A percentile compares a stretch with the other conserved stretches of the same genome.
Evolutionary conservation across 2,797 vertebrate species (phyloP).

Genomic region (Poecilia velifera): DNA sequence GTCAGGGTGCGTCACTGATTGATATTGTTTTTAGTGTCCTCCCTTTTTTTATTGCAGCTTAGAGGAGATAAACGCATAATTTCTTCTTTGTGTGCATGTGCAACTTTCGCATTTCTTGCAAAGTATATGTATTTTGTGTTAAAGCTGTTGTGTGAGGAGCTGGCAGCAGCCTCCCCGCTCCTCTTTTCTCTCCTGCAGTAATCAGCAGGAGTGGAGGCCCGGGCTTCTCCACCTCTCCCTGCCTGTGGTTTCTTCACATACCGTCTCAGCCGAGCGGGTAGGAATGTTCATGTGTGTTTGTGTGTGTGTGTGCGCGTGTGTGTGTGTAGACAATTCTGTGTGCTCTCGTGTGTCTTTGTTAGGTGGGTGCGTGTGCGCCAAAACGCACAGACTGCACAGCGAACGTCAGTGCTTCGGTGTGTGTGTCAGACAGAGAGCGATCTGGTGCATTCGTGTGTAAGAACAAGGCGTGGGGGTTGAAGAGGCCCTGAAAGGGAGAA

Average conservation of each 20-base stretch:
- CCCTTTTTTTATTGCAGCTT: constrained; percentile 25
- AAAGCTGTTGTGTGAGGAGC: constrained; percentile 57
- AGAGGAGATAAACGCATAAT: constrained; percentile 38
- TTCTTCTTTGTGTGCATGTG: constrained; percentile 25
- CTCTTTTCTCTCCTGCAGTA: constrained; percentile 76
- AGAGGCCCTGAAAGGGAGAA: constrained; percentile 82
- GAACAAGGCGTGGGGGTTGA: constrained; percentile 71
- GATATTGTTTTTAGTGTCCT: constrained; percentile 23
- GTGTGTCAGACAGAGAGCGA: constrained; percentile 36
- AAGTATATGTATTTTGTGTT: constrained; percentile 5
- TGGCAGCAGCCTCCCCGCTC: constrained; percentile 66
- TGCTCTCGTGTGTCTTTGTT: constrained; percentile 43
- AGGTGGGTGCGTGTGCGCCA: constrained; percentile 30
- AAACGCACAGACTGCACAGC: constrained; percentile 40
- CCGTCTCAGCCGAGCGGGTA: constrained; percentile 74
- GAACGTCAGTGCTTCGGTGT: constrained; percentile 20
- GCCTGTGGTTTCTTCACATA: constrained; percentile 84
- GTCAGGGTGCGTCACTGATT: constrained; percentile 19
- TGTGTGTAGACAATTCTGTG: constrained; percentile 35
- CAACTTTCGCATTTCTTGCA: constrained; percentile 14
- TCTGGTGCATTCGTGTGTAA: constrained; percentile 66
- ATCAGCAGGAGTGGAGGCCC: constrained; percentile 77
- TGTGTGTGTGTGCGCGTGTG: constrained; percentile 40
- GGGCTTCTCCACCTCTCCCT: constrained; percentile 76
- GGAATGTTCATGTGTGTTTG: constrained; percentile 66